A percentile compares a stretch with the other conserved stretches of the same genome.
Conservation (phyloP, 1,140 invertebrate genomes). For the Philopotamus ludificatus region DNA sequence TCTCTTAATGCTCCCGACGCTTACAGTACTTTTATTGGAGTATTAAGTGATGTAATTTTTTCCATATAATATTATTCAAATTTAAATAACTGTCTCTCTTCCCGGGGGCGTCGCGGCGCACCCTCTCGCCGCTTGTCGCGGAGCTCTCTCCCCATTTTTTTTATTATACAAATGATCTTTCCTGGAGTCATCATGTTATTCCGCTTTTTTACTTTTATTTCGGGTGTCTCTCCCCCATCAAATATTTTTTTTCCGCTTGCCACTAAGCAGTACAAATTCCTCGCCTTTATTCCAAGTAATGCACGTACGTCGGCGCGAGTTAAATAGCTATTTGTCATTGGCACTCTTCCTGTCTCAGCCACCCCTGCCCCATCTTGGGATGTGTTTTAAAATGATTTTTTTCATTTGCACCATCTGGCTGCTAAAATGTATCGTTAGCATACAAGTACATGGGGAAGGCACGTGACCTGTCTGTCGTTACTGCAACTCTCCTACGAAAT, state of each 20-base stretch:
- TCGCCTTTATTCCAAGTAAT: conserved; percentile 40
- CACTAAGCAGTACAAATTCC: conserved; percentile 40
- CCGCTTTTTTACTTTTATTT: conserved; percentile 49
- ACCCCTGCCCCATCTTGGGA: conserved; percentile 3
- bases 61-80: conserved; percentile 60
- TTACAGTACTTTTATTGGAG: conserved; percentile 60
- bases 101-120: too few species aligned
- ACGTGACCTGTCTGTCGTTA: background rate
- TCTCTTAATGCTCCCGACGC: conserved; percentile 56
- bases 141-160: conserved; percentile 27
- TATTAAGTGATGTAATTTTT: conserved; percentile 62
- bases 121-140: conserved; percentile 2
- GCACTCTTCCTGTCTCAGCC: conserved; percentile 24
- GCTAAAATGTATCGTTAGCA: conserved; percentile 12
- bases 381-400: conserved; percentile 40
- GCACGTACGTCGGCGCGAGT: conserved; percentile 41
- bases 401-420: conserved; percentile 42
- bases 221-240: conserved; percentile 52
- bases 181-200: conserved; percentile 40
- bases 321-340: conserved; percentile 43
- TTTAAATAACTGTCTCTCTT: conserved; percentile 60
- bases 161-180: conserved; percentile 41
- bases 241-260: background rate
- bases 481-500: background rate
- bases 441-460: background rate